Base-by-base conservation (phyloP, 2,797 vertebrate species). In the Artibeus jamaicensis region DNA sequence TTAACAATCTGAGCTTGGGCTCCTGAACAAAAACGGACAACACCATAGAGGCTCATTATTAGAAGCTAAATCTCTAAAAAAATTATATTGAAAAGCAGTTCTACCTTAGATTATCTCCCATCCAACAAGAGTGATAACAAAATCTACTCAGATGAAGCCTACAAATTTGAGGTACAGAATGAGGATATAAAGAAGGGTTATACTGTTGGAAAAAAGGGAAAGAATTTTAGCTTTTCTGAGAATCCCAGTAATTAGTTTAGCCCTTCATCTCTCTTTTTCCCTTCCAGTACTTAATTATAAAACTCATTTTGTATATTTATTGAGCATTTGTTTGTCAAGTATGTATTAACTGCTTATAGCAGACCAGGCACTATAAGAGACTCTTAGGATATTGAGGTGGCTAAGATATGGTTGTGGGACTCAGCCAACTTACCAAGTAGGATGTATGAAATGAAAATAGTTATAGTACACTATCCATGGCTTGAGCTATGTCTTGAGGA, bases 11-110 rank as follows among this genome's bases (percentile, higher is more conserved):
- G 85, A 95, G 32, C 22, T 70, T 91, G 59, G 57, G 12, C n/a
- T 96, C 42, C 44, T 96, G 86, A 96, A 37, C 67, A 94, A 73
- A 97, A 94, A 92, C 77, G 55, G 91, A 79, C 48, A 91, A 18
- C 37, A 82, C 76, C 77, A 55, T 15, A 83, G 48, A 65, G 68
- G 34, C 44, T 97, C 39, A 74, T 74, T 93, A 32, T 96, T 88
- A 85, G 34, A 32, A 89, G 22, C 67, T 34, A 16, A 70, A 76
- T 92, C 37, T 95, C 62, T 93, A 39, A 82, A 71, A 90, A 50
- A 29, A 26, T 73, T 96, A 81, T 53, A 81, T 76, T 81, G 24
- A 92, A 78, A 81, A 71, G n/a, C 59, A 82, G 9, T 85, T 92
- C 87, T 85, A 29, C 21, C 16, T 96, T 95, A 26, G 76, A 74